These are phyloP conservation scores for Macrobrachium rosenbergii DNA, from an alignment of 1,140 invertebrate genomes.

Conservation along the genomic window DNA sequence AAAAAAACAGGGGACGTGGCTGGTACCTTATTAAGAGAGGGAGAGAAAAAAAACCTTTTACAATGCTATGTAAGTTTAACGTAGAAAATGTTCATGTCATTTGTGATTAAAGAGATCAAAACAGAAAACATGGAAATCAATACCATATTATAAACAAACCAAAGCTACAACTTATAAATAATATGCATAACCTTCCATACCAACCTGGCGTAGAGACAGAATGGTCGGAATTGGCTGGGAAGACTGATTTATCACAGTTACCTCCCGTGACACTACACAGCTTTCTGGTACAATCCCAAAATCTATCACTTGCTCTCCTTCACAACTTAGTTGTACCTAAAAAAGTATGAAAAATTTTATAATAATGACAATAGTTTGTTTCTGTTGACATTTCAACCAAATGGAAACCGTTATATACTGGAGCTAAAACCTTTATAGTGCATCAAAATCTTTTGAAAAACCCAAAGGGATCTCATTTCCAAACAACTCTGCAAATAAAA, in stretches of 20 bases:
- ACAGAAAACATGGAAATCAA: no score
- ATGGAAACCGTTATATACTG: not conserved
- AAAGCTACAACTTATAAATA: no score
- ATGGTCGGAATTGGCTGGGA: no score
- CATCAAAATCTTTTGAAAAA: no score
- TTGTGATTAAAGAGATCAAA: not conserved
- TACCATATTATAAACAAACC: not conserved
- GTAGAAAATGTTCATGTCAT: not conserved
- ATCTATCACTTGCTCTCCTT: not conserved
- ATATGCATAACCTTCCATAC: no score
- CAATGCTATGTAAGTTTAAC: no score
- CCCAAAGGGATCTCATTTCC: no score
- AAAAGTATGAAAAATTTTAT: not conserved
- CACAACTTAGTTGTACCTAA: not conserved
- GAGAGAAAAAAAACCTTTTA: not conserved
- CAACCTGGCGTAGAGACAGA: no score
- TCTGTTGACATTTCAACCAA: not conserved
- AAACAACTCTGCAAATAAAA: no score
- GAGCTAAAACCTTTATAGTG: no score
- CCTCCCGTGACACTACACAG: no score
- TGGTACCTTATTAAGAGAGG: conserved; percentile 25
- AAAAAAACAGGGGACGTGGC: conserved; percentile 43
- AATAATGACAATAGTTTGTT: not conserved
- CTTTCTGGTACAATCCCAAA: not conserved
- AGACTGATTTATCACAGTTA: no score